Conservation (phyloP, 2,888 invertebrate genomes). For the Sturmia bella region DNA sequence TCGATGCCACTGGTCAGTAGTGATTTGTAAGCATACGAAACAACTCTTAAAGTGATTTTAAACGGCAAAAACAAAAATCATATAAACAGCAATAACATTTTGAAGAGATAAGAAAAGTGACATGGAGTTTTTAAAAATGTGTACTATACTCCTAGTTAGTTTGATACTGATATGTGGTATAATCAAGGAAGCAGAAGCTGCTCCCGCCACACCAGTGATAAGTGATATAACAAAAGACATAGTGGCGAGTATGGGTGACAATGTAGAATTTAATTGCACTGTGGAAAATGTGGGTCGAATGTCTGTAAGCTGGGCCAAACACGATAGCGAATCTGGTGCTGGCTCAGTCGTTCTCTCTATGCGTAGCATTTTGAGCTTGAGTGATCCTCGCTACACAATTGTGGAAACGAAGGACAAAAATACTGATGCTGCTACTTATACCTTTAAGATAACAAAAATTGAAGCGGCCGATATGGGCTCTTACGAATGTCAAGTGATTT, state of each 20-base stretch:
- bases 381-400: constrained; percentile 78
- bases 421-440: constrained; percentile 76
- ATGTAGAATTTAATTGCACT: constrained; percentile 80
- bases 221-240: constrained; percentile 77
- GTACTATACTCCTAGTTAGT: constrained; percentile 23
- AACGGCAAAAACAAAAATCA: constrained; percentile 3
- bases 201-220: constrained; percentile 74
- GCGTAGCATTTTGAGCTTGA: constrained; percentile 77
- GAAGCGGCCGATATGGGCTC: constrained; percentile 79
- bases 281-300: constrained; percentile 78
- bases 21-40: constrained; percentile 66
- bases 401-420: constrained; percentile 74
- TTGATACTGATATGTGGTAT: constrained; percentile 1
- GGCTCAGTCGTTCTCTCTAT: constrained; percentile 79
- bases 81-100: not conserved
- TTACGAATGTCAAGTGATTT: constrained; percentile 81
- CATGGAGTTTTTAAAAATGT: constrained; percentile 45
- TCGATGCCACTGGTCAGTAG: constrained; percentile 68
- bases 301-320: constrained; percentile 80
- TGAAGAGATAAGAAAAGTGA: constrained; percentile 16
- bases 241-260: constrained; percentile 79
- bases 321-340: constrained; percentile 74
- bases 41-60: constrained; percentile 40
- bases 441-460: constrained; percentile 78
- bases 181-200: constrained; percentile 24